Evolutionary conservation across 2,113 vertebrate species (phyloP).

Genomic region (Chaenogobius annularis): DNA sequence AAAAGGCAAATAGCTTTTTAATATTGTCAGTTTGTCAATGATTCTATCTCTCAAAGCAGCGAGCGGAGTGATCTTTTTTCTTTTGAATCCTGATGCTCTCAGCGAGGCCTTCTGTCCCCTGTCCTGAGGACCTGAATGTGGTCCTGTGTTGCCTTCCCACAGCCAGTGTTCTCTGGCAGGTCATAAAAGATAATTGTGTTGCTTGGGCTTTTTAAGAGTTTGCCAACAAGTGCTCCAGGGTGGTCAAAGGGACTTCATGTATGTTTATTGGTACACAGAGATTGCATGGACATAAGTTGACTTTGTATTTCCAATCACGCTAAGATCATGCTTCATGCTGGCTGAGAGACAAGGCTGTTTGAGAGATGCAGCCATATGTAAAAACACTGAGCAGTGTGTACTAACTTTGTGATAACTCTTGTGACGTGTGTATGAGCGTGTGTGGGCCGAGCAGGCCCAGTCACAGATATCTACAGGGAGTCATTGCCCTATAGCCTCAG

Average conservation of each 20-base stretch:
- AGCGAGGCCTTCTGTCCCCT: conserved; percentile 38
- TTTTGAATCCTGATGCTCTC: conserved; percentile 32
- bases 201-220: conserved; percentile 79
- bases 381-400: conserved; percentile 3
- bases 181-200: conserved; percentile 82
- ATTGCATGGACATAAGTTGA: conserved; percentile 45
- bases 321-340: conserved; percentile 46
- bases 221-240: conserved; percentile 69
- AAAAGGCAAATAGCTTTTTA: background rate
- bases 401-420: conserved; percentile 2
- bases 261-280: conserved; percentile 62
- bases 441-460: conserved; percentile 59
- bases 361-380: conserved; percentile 11
- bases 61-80: background rate
- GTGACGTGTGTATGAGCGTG: conserved; percentile 37
- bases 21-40: background rate
- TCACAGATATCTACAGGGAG: conserved; percentile 63
- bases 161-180: conserved; percentile 76
- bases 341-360: conserved; percentile 23
- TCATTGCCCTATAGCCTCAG: conserved; percentile 61
- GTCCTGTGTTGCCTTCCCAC: conserved; percentile 57
- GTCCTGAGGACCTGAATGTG: conserved; percentile 22
- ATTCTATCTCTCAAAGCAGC: background rate
- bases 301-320: conserved; percentile 41
- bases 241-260: conserved; percentile 67